phyloP scores from a whole-genome alignment of 2,888 invertebrate species.

The Macrophya annulata region DNA sequence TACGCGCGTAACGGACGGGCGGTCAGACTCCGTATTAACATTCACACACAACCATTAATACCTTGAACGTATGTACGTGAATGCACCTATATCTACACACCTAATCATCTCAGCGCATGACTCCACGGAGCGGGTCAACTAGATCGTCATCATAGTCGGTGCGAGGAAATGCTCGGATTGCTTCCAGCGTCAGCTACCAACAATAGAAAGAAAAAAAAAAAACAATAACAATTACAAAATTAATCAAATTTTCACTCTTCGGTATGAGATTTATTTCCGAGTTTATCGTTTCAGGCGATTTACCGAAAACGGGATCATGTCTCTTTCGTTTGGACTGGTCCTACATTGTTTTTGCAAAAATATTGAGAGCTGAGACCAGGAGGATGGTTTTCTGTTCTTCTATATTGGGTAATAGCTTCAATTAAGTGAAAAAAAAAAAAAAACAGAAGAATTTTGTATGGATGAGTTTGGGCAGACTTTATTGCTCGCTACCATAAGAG shows the following conservation, averaged over 20 bases:
- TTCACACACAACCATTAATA: slow-evolving; percentile 1
- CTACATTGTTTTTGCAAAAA: too few species aligned
- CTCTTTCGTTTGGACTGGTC: too few species aligned
- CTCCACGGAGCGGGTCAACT: slow-evolving; percentile 42
- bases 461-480: background rate
- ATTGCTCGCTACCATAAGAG: slow-evolving; percentile 49
- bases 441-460: background rate
- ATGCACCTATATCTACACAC: background rate
- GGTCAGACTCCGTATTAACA: slow-evolving; percentile 12
- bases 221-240: too few species aligned
- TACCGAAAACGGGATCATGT: too few species aligned
- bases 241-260: background rate
- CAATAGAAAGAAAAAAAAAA: too few species aligned
- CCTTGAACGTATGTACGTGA: background rate
- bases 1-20: slow-evolving; percentile 63
- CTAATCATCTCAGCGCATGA: slow-evolving; percentile 50
- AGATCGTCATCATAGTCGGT: slow-evolving; percentile 24
- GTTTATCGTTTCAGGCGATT: too few species aligned
- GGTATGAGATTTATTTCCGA: background rate
- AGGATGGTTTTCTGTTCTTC: too few species aligned
- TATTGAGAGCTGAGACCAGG: too few species aligned
- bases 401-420: too few species aligned
- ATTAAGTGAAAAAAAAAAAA: background rate
- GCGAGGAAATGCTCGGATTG: slow-evolving; percentile 35
- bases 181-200: background rate